A percentile compares a stretch with the other conserved stretches of the same genome.
Conservation (phyloP, 2,888 invertebrate genomes). For the Acanthosepion pharaonis region DNA sequence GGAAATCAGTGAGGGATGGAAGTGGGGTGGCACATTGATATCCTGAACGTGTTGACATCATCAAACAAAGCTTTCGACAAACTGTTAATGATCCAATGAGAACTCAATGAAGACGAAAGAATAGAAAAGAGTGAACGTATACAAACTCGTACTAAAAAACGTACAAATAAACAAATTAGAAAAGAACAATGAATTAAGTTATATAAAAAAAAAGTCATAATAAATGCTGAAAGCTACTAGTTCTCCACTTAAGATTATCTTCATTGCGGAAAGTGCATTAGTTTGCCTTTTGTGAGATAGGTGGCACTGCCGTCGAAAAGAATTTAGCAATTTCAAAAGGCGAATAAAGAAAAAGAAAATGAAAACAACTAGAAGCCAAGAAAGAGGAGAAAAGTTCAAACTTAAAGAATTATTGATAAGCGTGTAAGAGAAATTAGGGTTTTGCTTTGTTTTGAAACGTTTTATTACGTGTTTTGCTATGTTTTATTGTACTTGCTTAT, state of each 20-base stretch:
- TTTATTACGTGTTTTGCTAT: not conserved
- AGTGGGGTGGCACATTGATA: not conserved
- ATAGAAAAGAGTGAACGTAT: not conserved
- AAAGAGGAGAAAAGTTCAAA: not conserved
- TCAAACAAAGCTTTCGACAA: slow-evolving; percentile 33
- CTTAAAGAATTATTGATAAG: not conserved
- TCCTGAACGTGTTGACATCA: slow-evolving; percentile 9
- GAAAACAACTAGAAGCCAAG: not conserved
- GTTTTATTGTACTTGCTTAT: too few species aligned
- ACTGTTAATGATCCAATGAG: slow-evolving; percentile 22
- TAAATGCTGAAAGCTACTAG: not conserved
- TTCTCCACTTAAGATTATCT: slow-evolving; percentile 33
- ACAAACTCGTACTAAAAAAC: not conserved
- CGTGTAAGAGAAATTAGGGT: not conserved
- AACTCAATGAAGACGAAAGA: not conserved
- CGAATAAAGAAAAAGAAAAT: too few species aligned
- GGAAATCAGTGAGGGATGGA: too few species aligned
- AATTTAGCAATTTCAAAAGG: not conserved
- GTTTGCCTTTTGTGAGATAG: slow-evolving; percentile 16
- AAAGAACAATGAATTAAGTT: too few species aligned
- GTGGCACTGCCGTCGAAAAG: not conserved
- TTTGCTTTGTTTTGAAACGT: not conserved
- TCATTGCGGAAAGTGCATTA: slow-evolving; percentile 2
- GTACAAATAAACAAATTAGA: too few species aligned
- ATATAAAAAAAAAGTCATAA: not conserved